Evolutionary conservation across 2,113 vertebrate genomes (phyloP).

Genomic region (Regulus satrapa): DNA sequence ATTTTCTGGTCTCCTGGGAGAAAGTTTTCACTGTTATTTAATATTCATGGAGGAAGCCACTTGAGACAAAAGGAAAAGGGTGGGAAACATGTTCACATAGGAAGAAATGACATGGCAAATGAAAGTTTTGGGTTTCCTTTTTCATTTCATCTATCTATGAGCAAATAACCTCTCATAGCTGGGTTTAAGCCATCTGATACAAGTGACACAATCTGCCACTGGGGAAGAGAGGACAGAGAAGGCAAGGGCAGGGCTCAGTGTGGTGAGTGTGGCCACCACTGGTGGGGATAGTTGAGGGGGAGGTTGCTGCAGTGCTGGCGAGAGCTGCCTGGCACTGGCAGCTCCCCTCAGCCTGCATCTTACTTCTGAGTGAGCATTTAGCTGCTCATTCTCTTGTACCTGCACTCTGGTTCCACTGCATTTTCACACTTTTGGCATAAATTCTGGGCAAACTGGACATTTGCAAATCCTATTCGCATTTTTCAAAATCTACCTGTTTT

Average conservation of each 20-base stretch:
- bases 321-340: neutral
- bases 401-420: neutral
- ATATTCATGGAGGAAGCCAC: neutral
- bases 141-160: neutral
- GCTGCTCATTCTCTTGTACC: neutral
- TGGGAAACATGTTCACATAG: neutral
- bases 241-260: neutral
- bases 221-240: neutral
- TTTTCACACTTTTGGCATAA: neutral
- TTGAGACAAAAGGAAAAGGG: neutral
- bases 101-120: neutral
- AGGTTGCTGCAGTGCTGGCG: neutral
- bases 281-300: rapidly evolving
- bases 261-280: neutral
- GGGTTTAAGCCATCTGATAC: neutral
- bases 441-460: neutral
- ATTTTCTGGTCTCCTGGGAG: neutral
- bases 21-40: neutral
- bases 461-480: neutral
- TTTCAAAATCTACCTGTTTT: neutral
- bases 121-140: neutral
- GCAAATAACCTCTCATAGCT: neutral
- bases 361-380: neutral
- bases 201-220: neutral
- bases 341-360: neutral